Percentiles rank a stretch among this genome's conserved stretches.
Evolutionary conservation across 1,140 invertebrate species (phyloP).

Genomic region (Delia radicum): DNA sequence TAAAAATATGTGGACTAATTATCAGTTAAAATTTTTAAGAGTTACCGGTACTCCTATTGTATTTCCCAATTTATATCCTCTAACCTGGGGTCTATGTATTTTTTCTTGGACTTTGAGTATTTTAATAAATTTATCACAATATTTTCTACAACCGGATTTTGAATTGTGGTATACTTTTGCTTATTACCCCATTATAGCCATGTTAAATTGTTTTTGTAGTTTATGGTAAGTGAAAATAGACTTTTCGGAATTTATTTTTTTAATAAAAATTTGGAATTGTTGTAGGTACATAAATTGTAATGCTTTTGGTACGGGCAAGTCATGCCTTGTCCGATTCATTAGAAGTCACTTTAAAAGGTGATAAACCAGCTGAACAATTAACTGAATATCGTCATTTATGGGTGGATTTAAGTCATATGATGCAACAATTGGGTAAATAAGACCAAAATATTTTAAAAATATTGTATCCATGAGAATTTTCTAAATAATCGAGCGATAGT

Average conservation of each 20-base stretch:
- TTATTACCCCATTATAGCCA: slow-evolving; percentile 69
- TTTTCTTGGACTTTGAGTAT: slow-evolving; percentile 65
- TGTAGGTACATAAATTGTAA: slow-evolving; percentile 63
- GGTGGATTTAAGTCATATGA: slow-evolving; percentile 71
- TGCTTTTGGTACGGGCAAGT: slow-evolving; percentile 65
- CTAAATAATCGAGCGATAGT: no score
- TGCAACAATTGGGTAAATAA: slow-evolving; percentile 65
- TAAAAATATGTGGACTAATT: slow-evolving; percentile 73
- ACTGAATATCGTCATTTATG: slow-evolving; percentile 67
- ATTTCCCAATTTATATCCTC: slow-evolving; percentile 62
- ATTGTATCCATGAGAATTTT: no score
- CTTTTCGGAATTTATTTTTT: not conserved
- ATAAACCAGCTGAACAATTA: slow-evolving; percentile 63
- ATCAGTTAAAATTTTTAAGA: slow-evolving; percentile 67
- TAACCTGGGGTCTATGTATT: slow-evolving; percentile 64
- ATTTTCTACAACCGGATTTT: slow-evolving; percentile 68
- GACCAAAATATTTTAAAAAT: not conserved
- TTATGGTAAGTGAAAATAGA: slow-evolving; percentile 58
- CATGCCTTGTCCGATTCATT: slow-evolving; percentile 62
- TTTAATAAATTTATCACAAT: slow-evolving; percentile 64
- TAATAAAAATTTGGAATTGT: not conserved
- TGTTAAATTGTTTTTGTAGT: slow-evolving; percentile 68
- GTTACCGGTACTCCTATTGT: slow-evolving; percentile 65
- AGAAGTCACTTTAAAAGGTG: slow-evolving; percentile 61
- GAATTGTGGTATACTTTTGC: slow-evolving; percentile 68